A percentile compares a stretch with the other conserved stretches of the same genome.
These are phyloP conservation scores for Lamellibrachia luymesi DNA, from an alignment of 1,140 invertebrate species.

Conservation along the genomic window DNA sequence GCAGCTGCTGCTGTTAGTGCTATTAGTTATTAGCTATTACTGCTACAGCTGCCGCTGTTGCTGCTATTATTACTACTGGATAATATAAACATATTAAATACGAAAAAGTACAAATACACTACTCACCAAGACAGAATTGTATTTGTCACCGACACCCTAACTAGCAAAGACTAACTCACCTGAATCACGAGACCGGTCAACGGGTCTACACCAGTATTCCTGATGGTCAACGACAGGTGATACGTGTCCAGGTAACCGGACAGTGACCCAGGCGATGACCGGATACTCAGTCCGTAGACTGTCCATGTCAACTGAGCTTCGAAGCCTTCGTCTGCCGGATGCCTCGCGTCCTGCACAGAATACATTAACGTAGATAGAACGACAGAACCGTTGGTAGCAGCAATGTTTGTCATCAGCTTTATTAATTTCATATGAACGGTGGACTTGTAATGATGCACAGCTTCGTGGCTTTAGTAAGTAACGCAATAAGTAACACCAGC, in stretches of 20 bases:
- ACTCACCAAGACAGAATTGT: neutral
- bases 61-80: neutral
- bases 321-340: conserved; percentile 28
- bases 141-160: neutral
- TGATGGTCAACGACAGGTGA: conserved; percentile 22
- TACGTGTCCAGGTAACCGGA: conserved; percentile 23
- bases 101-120: no score
- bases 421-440: no score
- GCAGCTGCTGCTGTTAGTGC: neutral
- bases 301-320: conserved; percentile 27
- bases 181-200: conserved; percentile 12
- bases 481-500: no score
- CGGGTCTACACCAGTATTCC: conserved; percentile 29
- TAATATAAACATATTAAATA: neutral
- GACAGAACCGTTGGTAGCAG: no score
- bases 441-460: no score
- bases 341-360: conserved; percentile 26
- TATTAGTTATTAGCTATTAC: neutral
- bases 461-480: no score
- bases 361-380: neutral
- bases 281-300: conserved; percentile 30
- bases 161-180: neutral
- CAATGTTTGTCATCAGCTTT: no score
- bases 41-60: neutral
- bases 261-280: conserved; percentile 17